Base-by-base conservation (phyloP, 2,888 invertebrate genomes). In the Xestobium rufovillosum region DNA sequence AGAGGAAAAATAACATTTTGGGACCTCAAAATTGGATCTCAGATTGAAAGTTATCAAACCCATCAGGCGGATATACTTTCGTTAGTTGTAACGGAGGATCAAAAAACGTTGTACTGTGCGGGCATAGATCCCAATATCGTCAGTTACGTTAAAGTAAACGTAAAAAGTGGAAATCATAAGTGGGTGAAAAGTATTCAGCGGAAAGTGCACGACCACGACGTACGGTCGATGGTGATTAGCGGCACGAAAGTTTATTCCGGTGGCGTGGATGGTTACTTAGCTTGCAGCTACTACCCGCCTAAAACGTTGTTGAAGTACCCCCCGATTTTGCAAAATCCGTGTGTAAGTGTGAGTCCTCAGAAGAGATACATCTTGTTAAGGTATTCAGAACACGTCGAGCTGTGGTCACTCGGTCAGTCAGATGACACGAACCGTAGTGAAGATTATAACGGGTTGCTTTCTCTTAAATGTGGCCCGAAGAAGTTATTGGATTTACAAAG, bases 131-230 rank as follows among this genome's bases (percentile, higher is more conserved):
- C 92, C 1, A 70, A 78, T 0, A 80, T 95, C 17, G 71, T 81
- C 4, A 79, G 78, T 51, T 88, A 86, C 57, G 73, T 76, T 8
- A 78, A 77, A 59, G 77, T 85, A 0, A 69, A 68, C 19, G 68
- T 67, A 42, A 72, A 72, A 43, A 69, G 70, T 33, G 65, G 63
- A 14, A 57, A 67, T 14, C 69, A 75, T n/a, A 77, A 77, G 43
- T 94, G 94, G 94, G 81, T 91, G 0, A 83, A 82, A 56, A 81
- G 82, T 49, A 72, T 83, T 4, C 83, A 87, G 47, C 73, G 86
- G 40, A 73, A 76, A 53, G 76, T 87, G 32, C 94, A 95, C 61
- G 80, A 81, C 31, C 90, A 95, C 60, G 92, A 92, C 66, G 88
- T 95, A 1, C 68, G 74, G 68, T 70, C 56, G 1, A 63, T 94